Percentiles rank a stretch among this genome's conserved stretches.
Evolutionary conservation across 2,888 invertebrate species (phyloP).

Genomic region (Apodemia zela): DNA sequence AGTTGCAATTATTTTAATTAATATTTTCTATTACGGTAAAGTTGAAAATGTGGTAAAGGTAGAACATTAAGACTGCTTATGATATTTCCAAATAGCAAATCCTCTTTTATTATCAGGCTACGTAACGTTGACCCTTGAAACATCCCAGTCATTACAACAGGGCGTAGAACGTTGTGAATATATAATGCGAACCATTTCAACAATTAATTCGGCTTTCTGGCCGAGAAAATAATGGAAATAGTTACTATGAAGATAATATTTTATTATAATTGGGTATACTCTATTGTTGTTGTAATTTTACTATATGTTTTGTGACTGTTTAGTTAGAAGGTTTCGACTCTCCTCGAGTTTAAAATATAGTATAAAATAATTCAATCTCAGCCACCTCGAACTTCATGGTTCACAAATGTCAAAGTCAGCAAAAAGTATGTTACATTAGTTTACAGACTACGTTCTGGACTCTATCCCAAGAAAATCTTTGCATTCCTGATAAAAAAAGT

Average conservation of each 20-base stretch:
- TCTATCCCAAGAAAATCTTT: no score
- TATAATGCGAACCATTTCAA: background rate
- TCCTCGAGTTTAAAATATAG: no score
- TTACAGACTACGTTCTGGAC: no score
- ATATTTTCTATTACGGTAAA: background rate
- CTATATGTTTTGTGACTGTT: background rate
- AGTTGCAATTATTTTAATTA: background rate
- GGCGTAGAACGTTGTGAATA: constrained; percentile 1
- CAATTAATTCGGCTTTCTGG: constrained; percentile 2
- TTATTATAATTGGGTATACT: background rate
- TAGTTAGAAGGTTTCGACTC: no score
- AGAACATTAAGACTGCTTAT: background rate
- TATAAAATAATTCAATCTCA: no score
- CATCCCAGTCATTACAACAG: background rate
- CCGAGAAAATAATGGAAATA: constrained; percentile 3
- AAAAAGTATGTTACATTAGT: no score
- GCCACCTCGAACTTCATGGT: no score
- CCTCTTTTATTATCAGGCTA: background rate
- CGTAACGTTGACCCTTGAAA: background rate
- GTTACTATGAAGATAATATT: background rate
- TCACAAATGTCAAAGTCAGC: no score
- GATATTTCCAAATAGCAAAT: constrained; percentile 1
- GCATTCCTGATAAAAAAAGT: no score
- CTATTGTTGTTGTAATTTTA: background rate
- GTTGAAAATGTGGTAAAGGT: background rate